These are phyloP conservation scores for Bradysia coprophila DNA, from an alignment of 1,140 invertebrate species.

Conservation along the genomic window DNA sequence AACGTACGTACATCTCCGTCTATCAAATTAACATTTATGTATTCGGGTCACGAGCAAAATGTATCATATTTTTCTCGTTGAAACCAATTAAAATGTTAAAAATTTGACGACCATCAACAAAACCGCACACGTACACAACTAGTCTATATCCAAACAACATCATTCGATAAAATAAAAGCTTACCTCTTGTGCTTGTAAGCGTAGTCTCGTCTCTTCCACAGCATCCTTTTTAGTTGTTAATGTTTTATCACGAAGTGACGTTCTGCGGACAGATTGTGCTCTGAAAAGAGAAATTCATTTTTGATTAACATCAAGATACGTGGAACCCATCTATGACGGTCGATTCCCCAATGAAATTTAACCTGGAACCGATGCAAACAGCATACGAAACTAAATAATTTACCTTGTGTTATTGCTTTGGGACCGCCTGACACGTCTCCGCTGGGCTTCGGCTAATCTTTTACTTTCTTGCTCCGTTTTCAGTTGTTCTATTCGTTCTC, in stretches of 20 bases:
- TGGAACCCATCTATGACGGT: too few relatives aligned
- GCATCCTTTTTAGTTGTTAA: slow-evolving; percentile 90
- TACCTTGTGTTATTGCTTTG: slow-evolving; percentile 40
- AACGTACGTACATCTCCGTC: too few relatives aligned
- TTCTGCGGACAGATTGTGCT: slow-evolving; percentile 80
- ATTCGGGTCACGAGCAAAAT: too few relatives aligned
- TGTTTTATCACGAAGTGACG: slow-evolving; percentile 86
- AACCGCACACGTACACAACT: too few relatives aligned
- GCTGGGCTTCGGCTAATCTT: slow-evolving; percentile 39
- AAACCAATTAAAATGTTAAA: too few relatives aligned
- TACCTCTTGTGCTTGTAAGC: slow-evolving; percentile 44
- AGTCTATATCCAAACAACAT: too few relatives aligned
- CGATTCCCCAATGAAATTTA: too few relatives aligned
- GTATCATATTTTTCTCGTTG: too few relatives aligned
- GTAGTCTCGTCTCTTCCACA: slow-evolving; percentile 68
- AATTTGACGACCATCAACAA: too few relatives aligned
- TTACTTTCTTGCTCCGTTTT: slow-evolving; percentile 78
- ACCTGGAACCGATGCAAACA: too few relatives aligned
- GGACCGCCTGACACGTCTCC: slow-evolving; percentile 36
- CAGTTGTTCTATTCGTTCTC: slow-evolving; percentile 73
- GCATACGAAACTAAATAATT: too few relatives aligned
- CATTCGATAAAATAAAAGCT: slow-evolving; percentile 8
- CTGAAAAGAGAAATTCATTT: slow-evolving; percentile 12
- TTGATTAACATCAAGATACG: neutral
- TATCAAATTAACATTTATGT: too few relatives aligned